Conservation (phyloP, 2,113 vertebrate species). For the Salvator merianae region DNA sequence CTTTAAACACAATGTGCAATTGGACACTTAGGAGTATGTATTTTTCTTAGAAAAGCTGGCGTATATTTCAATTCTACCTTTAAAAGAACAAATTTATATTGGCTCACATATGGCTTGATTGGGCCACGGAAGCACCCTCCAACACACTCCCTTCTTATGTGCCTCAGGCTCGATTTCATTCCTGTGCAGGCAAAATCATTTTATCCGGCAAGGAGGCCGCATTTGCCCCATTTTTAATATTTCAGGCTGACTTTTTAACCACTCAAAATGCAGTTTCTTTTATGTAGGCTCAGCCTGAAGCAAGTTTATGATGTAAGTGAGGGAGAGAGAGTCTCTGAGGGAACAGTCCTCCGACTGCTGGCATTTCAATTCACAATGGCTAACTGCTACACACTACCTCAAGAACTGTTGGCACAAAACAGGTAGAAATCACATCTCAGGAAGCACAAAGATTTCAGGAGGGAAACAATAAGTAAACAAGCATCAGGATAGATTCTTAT, state of each 20-base stretch:
- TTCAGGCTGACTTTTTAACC: constrained; percentile 70
- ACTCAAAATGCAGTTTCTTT: constrained; percentile 78
- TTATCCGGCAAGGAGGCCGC: constrained; percentile 61
- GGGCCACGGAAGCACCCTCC: constrained; percentile 24
- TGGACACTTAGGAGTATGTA: not conserved
- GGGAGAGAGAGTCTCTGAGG: constrained; percentile 67
- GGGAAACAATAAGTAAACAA: constrained; percentile 81
- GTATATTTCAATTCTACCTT: constrained; percentile 30
- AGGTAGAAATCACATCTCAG: constrained; percentile 86
- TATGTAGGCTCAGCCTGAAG: constrained; percentile 73
- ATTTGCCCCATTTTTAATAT: constrained; percentile 65
- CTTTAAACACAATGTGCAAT: constrained; percentile 33
- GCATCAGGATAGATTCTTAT: constrained; percentile 61
- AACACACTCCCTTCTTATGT: constrained; percentile 39
- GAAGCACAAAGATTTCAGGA: constrained; percentile 87
- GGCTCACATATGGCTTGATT: constrained; percentile 20
- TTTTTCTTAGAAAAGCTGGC: constrained; percentile 2
- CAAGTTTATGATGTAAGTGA: constrained; percentile 79
- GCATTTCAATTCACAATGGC: constrained; percentile 43
- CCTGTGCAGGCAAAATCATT: constrained; percentile 63
- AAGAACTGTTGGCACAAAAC: constrained; percentile 87
- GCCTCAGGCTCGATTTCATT: constrained; percentile 57
- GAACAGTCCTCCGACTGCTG: constrained; percentile 56
- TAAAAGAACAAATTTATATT: not conserved
- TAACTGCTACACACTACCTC: constrained; percentile 72